These are phyloP conservation scores for Pantala flavescens DNA, from an alignment of 1,140 invertebrate species.

Conservation along the genomic window DNA sequence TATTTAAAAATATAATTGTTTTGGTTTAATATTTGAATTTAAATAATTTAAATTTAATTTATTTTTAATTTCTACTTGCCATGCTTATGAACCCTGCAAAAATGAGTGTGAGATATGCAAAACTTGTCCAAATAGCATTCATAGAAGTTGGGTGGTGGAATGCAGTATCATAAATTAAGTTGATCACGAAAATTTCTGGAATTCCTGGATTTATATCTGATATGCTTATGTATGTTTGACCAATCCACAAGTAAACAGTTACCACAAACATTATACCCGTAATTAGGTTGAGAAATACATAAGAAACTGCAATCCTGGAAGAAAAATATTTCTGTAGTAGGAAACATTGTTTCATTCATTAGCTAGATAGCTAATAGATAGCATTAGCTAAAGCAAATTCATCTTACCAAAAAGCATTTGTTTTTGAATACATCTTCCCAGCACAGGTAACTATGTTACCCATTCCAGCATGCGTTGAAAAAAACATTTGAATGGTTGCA, in stretches of 20 bases:
- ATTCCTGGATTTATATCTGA: constrained; percentile 23
- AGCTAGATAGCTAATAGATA: constrained; percentile 21
- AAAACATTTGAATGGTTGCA: constrained; percentile 43
- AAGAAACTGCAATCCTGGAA: constrained; percentile 36
- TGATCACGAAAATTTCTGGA: constrained; percentile 35
- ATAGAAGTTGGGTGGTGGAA: background rate
- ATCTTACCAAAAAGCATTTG: constrained; percentile 45
- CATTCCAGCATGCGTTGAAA: constrained; percentile 45
- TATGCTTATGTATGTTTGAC: constrained; percentile 23
- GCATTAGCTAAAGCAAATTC: background rate
- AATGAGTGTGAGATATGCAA: constrained; percentile 34
- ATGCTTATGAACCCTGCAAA: constrained; percentile 39
- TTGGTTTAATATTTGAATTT: background rate
- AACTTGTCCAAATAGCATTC: constrained; percentile 32
- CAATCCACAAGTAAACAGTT: constrained; percentile 33
- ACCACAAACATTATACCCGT: constrained; percentile 34
- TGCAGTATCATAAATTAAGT: constrained; percentile 37
- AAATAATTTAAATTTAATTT: background rate
- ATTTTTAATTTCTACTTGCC: constrained; percentile 30
- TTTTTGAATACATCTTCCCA: constrained; percentile 43
- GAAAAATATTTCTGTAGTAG: background rate
- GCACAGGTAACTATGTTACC: constrained; percentile 46
- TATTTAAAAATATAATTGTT: constrained; percentile 17
- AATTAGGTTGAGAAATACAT: constrained; percentile 34
- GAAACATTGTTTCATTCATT: constrained; percentile 16